Percentiles rank a stretch among this genome's conserved stretches.
Evolutionary conservation across 2,797 vertebrate species (phyloP).

Genomic region (Syngnathus rostellatus): DNA sequence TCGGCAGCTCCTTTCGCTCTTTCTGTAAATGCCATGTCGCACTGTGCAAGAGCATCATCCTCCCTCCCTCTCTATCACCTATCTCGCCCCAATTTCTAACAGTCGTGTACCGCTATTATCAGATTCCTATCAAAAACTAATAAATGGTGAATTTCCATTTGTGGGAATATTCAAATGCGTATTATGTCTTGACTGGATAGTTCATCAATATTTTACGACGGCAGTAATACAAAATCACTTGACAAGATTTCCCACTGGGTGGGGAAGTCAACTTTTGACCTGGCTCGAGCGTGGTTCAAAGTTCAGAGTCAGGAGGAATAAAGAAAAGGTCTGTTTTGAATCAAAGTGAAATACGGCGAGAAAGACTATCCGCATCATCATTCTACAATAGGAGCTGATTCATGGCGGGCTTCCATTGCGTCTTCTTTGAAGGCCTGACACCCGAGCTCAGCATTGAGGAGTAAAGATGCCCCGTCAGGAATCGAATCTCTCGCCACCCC

Average conservation of each 20-base stretch:
- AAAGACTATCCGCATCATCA: conserved; percentile 5
- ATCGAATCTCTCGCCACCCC: background rate
- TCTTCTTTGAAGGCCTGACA: conserved; percentile 3
- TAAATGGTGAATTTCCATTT: no score
- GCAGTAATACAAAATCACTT: background rate
- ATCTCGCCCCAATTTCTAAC: background rate
- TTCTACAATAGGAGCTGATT: background rate
- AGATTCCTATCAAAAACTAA: no score
- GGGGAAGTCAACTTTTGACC: background rate
- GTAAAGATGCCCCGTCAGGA: conserved; percentile 33
- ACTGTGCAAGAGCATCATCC: no score
- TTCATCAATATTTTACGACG: background rate
- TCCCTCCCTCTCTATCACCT: no score
- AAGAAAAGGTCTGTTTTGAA: background rate
- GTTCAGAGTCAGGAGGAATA: background rate
- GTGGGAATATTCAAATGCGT: no score
- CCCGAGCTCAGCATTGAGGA: background rate
- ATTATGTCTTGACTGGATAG: background rate
- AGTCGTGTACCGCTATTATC: background rate
- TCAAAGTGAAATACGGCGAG: background rate
- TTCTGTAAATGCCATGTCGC: no score
- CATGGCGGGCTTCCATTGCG: background rate
- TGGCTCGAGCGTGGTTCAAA: background rate
- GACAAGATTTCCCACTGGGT: background rate
- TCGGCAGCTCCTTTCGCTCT: no score